A percentile compares a stretch with the other conserved stretches of the same genome.
These are phyloP conservation scores for Morelia viridis DNA, from an alignment of 2,797 vertebrate species.

Conservation along the genomic window DNA sequence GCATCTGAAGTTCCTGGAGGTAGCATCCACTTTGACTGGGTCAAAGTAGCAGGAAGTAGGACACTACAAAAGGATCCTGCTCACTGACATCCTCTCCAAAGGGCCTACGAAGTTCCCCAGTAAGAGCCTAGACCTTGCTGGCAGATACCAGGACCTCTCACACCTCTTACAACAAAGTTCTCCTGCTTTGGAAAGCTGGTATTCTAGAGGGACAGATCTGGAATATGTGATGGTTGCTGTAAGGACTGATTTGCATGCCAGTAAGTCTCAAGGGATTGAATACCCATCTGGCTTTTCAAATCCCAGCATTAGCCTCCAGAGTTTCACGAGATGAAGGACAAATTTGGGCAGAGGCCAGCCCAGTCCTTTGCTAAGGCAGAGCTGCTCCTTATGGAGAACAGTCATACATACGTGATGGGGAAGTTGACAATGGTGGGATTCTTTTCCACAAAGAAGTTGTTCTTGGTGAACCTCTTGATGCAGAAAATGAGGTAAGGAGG, in stretches of 20 bases:
- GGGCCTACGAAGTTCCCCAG: not conserved
- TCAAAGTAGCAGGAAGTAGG: not conserved
- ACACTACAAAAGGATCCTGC: no score
- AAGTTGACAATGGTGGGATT: constrained; percentile 99
- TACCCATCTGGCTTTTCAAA: not conserved
- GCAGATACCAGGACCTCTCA: no score
- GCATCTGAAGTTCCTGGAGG: not conserved
- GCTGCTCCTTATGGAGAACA: rapidly evolving
- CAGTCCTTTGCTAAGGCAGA: not conserved
- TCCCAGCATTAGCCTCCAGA: not conserved
- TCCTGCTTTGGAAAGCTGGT: no score
- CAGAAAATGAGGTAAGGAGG: constrained; percentile 97
- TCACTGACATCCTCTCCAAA: not conserved
- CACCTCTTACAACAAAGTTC: not conserved
- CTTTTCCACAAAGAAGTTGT: constrained; percentile 99
- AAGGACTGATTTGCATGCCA: not conserved
- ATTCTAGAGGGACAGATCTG: no score
- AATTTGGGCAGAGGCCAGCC: not conserved
- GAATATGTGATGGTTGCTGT: no score
- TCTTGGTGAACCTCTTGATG: constrained; percentile 98
- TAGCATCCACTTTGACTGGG: not conserved
- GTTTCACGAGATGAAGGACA: not conserved
- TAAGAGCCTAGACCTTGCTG: not conserved
- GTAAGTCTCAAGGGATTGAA: not conserved
- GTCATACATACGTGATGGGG: constrained; percentile 88